Base-by-base conservation (phyloP, 2,113 vertebrate genomes). In the Mirza zaza region DNA sequence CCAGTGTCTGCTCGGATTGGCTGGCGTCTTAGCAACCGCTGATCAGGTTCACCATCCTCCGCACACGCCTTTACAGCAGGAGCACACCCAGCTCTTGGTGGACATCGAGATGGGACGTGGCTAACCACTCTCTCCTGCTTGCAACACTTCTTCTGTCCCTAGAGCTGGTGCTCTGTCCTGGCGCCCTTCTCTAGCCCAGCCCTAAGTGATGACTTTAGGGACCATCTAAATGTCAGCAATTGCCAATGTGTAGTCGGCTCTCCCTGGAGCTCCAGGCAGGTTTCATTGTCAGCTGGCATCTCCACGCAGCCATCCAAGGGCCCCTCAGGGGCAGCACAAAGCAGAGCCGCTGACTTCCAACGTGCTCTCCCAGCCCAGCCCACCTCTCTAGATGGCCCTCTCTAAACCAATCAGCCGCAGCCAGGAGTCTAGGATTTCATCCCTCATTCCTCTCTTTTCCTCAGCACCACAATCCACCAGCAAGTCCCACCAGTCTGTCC, bases 21-120 rank as follows among this genome's bases (percentile, higher is more conserved):
- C 29, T 25, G 9, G 15, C 50, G 48, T 14, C 29, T 55, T 2
- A n/a, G 2, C 21, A 21, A 20, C 2, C 5, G 12, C 42, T 9
- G 1, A 55, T 6, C 0, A 1, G 1, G 36, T 68, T 34, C 57
- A 27, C 45, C 18, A 6, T 9, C 2, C 23, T 8, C 13, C 13
- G 6, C 20, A 13, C 39, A 36, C 0, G 15, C 29, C 4, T 17
- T 4, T 25, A 1, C 15, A 11, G 52, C 9, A 48, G 48, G 42
- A 13, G 34, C 10, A 7, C 1, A 13, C 10, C 52, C 29, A 25
- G 68, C 32, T 15, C n/a, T 29, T 1, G 5, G 80, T 0, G 2
- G 14, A 27, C 50, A 13, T 8, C 0, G 0, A 34, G 52, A 55
- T 15, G 15, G 61, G 57, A 10, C 27, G 27, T 5, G 5, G 5